A percentile compares a stretch with the other conserved stretches of the same genome.
phyloP scores from a whole-genome alignment of 2,888 invertebrate species.

The Cactoblastis cactorum region DNA sequence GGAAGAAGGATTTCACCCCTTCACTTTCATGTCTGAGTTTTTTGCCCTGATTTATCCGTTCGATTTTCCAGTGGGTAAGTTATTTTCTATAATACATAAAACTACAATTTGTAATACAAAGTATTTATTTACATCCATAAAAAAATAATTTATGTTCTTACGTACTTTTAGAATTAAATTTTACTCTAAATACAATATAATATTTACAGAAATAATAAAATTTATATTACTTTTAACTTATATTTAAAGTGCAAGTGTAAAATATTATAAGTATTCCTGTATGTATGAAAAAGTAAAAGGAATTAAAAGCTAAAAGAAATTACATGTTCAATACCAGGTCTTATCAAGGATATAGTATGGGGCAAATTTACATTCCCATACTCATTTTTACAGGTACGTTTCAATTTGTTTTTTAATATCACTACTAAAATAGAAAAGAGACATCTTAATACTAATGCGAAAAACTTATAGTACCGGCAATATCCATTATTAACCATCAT shows the following conservation, averaged over 20 bases:
- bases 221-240: not conserved
- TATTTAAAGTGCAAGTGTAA: not conserved
- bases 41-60: constrained; percentile 82
- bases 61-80: constrained; percentile 83
- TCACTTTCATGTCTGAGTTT: constrained; percentile 81
- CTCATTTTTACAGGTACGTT: constrained; percentile 64
- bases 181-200: no score
- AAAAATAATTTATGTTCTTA: no score
- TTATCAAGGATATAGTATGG: constrained; percentile 68
- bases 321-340: constrained; percentile 41
- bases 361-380: constrained; percentile 68
- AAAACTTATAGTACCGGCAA: no score
- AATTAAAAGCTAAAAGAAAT: no score
- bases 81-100: not conserved
- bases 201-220: not conserved
- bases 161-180: no score
- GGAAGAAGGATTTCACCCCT: constrained; percentile 81
- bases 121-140: not conserved
- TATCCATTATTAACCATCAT: no score
- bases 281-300: no score
- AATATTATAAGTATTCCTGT: not conserved
- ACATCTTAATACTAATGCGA: no score
- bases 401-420: not conserved
- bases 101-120: not conserved
- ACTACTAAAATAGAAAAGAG: no score